Evolutionary conservation across 53 echinoderm and acorn worm species (phyloP).

Genomic region (Arbacia lixula): DNA sequence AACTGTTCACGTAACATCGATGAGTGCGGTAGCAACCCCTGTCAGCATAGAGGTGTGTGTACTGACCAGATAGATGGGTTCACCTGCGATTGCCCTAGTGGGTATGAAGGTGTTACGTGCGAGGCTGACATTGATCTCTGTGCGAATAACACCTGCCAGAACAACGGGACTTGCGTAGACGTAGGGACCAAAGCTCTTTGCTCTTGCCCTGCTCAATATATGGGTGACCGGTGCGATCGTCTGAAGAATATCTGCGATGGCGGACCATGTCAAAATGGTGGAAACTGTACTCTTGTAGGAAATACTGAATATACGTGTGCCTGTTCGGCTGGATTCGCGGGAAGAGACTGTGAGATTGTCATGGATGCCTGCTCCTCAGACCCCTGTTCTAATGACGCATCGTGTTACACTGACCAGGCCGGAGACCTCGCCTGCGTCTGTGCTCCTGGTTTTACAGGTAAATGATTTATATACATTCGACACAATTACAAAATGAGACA

Average conservation of each 20-base stretch:
- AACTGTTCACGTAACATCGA: conserved; percentile 33
- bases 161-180: conserved; percentile 40
- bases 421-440: neutral
- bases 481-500: too few species aligned
- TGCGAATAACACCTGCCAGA: conserved; percentile 3
- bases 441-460: conserved; percentile 14
- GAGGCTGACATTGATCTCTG: conserved; percentile 34
- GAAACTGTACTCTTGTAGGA: conserved; percentile 1
- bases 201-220: neutral
- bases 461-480: too few species aligned
- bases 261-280: conserved; percentile 12
- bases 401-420: conserved; percentile 12
- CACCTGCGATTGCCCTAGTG: conserved; percentile 13
- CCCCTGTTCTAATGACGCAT: conserved; percentile 65
- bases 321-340: conserved; percentile 63
- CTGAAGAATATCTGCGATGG: conserved; percentile 28
- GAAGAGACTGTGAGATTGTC: conserved; percentile 61
- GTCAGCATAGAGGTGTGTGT: conserved; percentile 14
- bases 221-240: conserved; percentile 9
- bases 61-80: neutral
- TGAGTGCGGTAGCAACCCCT: conserved; percentile 33
- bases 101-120: conserved; percentile 30
- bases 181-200: neutral
- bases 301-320: conserved; percentile 66
- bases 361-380: conserved; percentile 57